A percentile compares a stretch with the other conserved stretches of the same genome.
Conservation (phyloP, 2,113 vertebrate species). For the Speoplatyrhinus poulsoni region DNA sequence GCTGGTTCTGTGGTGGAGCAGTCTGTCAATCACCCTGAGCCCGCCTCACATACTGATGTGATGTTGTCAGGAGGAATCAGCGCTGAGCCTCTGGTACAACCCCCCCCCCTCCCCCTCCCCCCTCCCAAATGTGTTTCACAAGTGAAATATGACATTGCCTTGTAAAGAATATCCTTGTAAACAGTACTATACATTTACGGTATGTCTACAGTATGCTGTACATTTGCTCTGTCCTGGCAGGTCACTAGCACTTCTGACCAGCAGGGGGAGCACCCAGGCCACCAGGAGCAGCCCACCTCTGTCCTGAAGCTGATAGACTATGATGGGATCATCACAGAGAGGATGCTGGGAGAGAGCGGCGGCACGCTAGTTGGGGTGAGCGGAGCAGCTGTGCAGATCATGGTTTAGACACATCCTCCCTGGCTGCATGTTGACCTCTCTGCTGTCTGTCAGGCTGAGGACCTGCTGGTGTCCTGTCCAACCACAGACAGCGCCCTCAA, state of each 20-base stretch:
- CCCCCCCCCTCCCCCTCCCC: too few species aligned
- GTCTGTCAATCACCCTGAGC: constrained; percentile 37
- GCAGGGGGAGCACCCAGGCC: constrained; percentile 39
- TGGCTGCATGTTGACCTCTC: constrained; percentile 1
- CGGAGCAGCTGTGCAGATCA: neutral
- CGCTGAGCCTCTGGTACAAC: constrained; percentile 39
- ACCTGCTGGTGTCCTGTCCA: constrained; percentile 56
- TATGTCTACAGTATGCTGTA: too few species aligned
- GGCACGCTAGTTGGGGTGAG: constrained; percentile 70
- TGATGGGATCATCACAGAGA: constrained; percentile 78
- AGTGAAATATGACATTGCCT: too few species aligned
- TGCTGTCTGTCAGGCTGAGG: constrained; percentile 70
- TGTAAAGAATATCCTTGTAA: too few species aligned
- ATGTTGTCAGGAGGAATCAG: constrained; percentile 25
- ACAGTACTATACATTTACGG: too few species aligned
- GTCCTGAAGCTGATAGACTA: constrained; percentile 71
- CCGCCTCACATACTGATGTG: constrained; percentile 47
- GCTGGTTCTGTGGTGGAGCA: constrained; percentile 49
- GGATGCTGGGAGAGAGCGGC: constrained; percentile 57
- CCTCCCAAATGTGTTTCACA: too few species aligned
- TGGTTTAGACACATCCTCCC: neutral
- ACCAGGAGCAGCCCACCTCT: constrained; percentile 15
- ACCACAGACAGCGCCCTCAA: constrained; percentile 66
- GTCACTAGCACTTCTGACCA: constrained; percentile 22
- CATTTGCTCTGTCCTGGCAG: neutral